Evolutionary conservation across 2,113 vertebrate genomes (phyloP), one percentile per base, ranked within the genome.

Genomic region (Sander vitreus): DNA sequence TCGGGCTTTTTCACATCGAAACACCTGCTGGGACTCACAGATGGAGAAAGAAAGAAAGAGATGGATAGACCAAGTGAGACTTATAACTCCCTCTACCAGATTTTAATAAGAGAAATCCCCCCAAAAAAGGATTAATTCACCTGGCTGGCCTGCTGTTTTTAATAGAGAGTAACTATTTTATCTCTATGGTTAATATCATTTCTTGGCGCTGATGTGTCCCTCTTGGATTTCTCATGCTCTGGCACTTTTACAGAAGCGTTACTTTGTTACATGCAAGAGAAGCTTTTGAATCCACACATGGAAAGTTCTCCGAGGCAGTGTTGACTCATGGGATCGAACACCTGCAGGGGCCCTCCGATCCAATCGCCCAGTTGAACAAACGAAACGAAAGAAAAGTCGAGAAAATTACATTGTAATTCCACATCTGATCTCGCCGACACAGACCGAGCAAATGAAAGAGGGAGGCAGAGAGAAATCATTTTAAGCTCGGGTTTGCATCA

Each of bases 161-260:
- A 92, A 91, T 91, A 88, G 73, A 76, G 78, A 84, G 69, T 76
- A 85, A 91, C 91, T 72, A 85, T 92, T 93, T 93, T 91, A 92
- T 93, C 92, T 93, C 86, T 78, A 77, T 84, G 81, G 77, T 90
- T 88, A 86, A 89, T 89, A 80, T 81, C 50, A 92, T 70, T 84
- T 89, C 84, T 91, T 91, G 89, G 83, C 76, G 3, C 63, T 73
- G 90, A 80, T 58, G 39, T 67, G 27, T 91, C 79, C 78, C 73
- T 86, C 81, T 85, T 89, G 88, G 88, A 81, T 85, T 89, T 80
- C 85, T 81, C 16, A 6, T 63, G 65, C 69, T 91, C 83, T 91
- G 88, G 81, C 87, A 70, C n/a, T 43, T 70, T 89, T 81, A 82
- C 78, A 85, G 53, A 84, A 85, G 80, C 75, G 88, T 89, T 88